phyloP scores from a whole-genome alignment of 2,113 vertebrate species.

The Perognathus longimembris region DNA sequence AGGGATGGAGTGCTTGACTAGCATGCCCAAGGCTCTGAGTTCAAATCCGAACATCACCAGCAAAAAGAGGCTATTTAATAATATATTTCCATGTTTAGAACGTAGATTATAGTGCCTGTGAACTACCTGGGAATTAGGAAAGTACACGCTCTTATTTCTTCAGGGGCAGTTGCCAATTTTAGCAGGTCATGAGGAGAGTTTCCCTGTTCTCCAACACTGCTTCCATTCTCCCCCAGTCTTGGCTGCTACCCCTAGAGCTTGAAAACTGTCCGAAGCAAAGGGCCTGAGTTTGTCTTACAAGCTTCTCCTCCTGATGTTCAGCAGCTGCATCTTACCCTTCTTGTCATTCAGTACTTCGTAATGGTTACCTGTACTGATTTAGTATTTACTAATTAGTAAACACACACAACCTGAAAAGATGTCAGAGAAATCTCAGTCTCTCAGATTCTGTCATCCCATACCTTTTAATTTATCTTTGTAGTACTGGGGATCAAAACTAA shows the following conservation, averaged over 20 bases:
- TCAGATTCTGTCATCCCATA: not conserved
- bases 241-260: not conserved
- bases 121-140: constrained; percentile 34
- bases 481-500: not conserved
- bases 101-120: constrained; percentile 28
- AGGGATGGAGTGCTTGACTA: too few relatives aligned
- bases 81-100: constrained; percentile 16
- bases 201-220: not conserved
- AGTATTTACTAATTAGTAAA: not conserved
- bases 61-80: too few relatives aligned
- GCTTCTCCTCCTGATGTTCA: not conserved
- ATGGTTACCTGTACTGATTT: not conserved
- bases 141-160: constrained; percentile 17
- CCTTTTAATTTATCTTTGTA: not conserved
- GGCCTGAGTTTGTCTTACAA: not conserved
- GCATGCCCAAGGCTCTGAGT: too few relatives aligned
- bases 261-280: not conserved
- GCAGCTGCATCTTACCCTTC: not conserved
- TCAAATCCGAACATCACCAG: too few relatives aligned
- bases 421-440: not conserved
- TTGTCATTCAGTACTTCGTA: not conserved
- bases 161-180: not conserved
- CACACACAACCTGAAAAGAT: not conserved
- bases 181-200: not conserved
- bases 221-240: not conserved